These are phyloP conservation scores for Melipona beecheii DNA, from an alignment of 2,888 invertebrate genomes.

Conservation along the genomic window DNA sequence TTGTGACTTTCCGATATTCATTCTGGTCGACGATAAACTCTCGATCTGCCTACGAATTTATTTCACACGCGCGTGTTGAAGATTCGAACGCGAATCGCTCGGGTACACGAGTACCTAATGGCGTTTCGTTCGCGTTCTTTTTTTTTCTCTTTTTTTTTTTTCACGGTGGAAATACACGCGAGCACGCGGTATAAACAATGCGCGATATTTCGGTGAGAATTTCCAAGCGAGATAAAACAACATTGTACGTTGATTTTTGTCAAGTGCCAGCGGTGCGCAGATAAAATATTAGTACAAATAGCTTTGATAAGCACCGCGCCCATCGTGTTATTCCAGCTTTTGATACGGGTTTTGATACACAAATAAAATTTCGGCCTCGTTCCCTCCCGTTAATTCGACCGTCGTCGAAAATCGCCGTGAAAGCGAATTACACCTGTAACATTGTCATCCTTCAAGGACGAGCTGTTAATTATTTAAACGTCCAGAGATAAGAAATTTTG, in stretches of 20 bases:
- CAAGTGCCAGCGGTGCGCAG: conserved; percentile 77
- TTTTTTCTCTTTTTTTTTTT: too few relatives aligned
- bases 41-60: neutral
- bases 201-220: conserved; percentile 25
- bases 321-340: conserved; percentile 62
- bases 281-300: conserved; percentile 79
- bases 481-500: neutral
- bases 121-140: too few relatives aligned
- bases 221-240: conserved; percentile 50
- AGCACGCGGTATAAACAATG: neutral
- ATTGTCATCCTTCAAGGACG: neutral
- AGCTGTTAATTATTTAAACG: neutral
- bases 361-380: conserved; percentile 60
- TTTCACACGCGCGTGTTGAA: too few relatives aligned
- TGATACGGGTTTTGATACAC: conserved; percentile 44
- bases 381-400: conserved; percentile 20
- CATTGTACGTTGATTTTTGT: conserved; percentile 74
- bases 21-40: neutral
- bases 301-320: conserved; percentile 76
- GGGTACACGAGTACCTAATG: too few relatives aligned
- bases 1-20: neutral
- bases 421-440: neutral
- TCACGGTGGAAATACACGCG: neutral
- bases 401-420: neutral
- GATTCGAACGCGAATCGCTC: too few relatives aligned